These are phyloP conservation scores for Crotalus helleri DNA, from an alignment of 2,113 vertebrate genomes.

Conservation along the genomic window DNA sequence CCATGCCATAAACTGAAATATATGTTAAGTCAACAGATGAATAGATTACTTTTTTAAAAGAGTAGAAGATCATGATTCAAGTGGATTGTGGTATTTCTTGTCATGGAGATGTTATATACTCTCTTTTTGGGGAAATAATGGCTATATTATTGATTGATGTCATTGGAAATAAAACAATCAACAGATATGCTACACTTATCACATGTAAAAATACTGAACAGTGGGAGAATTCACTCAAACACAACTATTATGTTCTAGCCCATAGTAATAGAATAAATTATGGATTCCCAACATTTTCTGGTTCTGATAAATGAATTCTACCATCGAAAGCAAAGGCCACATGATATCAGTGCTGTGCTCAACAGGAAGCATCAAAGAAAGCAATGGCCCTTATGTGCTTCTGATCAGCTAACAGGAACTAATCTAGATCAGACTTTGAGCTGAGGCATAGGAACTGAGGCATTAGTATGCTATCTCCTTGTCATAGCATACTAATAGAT, in stretches of 20 bases:
- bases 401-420: background rate
- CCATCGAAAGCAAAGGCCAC: background rate
- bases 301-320: background rate
- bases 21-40: background rate
- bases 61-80: background rate
- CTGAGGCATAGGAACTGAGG: background rate
- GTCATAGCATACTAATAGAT: background rate
- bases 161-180: background rate
- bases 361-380: background rate
- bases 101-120: background rate
- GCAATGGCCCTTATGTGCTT: background rate
- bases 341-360: background rate
- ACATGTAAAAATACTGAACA: background rate
- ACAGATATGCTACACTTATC: background rate
- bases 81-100: background rate
- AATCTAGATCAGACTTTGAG: background rate
- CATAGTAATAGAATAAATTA: background rate
- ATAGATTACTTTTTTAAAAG: background rate
- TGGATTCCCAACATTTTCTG: background rate
- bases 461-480: background rate
- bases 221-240: background rate
- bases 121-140: background rate
- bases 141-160: background rate
- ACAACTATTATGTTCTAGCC: background rate
- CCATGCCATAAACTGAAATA: too few relatives aligned